phyloP scores from a whole-genome alignment of 2,113 vertebrate genomes.

The Poeciliopsis prolifica region DNA sequence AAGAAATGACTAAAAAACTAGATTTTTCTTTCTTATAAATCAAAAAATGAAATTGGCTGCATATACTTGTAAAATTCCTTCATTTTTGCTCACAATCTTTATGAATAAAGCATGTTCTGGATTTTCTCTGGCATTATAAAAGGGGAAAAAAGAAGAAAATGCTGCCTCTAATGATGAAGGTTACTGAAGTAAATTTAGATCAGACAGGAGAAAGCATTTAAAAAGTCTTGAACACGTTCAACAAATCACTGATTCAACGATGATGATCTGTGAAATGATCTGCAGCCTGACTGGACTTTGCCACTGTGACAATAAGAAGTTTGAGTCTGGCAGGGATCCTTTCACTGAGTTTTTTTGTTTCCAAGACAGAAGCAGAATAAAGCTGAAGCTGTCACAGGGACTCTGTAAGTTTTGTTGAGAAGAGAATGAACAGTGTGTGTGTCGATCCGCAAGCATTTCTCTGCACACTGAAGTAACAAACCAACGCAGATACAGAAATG shows the following conservation, averaged over 20 bases:
- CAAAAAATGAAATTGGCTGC: too few species aligned
- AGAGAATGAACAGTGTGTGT: conserved; percentile 28
- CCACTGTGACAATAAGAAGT: conserved; percentile 60
- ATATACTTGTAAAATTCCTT: too few species aligned
- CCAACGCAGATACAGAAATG: not conserved
- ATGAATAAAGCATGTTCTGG: too few species aligned
- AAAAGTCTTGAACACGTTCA: conserved; percentile 46
- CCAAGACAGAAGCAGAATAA: conserved; percentile 22
- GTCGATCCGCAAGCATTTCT: conserved; percentile 22
- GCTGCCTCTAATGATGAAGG: too few species aligned
- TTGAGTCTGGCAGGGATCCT: conserved; percentile 60
- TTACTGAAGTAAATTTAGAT: too few species aligned
- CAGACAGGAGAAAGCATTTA: not conserved
- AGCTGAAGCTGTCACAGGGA: conserved; percentile 31
- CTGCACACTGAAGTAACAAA: conserved; percentile 21
- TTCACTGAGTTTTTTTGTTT: conserved; percentile 52
- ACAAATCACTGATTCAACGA: conserved; percentile 64
- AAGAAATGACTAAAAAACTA: too few species aligned
- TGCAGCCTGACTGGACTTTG: conserved; percentile 49
- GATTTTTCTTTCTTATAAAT: too few species aligned
- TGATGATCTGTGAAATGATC: conserved; percentile 36
- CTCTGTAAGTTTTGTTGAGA: conserved; percentile 20
- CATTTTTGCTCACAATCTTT: too few species aligned
- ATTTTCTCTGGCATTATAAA: too few species aligned
- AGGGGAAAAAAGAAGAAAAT: too few species aligned